These are phyloP conservation scores for Oligia latruncula DNA, from an alignment of 2,888 invertebrate genomes.

Conservation along the genomic window DNA sequence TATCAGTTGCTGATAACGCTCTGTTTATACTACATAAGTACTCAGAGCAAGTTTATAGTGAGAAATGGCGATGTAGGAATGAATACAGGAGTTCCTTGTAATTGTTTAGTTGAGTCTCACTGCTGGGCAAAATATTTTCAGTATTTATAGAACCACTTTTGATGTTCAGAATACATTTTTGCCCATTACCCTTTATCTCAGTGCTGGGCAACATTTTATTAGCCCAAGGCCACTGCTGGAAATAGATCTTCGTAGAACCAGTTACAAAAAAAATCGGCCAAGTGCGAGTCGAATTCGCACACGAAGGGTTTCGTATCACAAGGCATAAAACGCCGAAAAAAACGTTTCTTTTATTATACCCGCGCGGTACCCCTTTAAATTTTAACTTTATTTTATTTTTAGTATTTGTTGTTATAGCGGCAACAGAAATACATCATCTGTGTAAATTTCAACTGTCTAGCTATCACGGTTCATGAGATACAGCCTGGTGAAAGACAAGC, in stretches of 20 bases:
- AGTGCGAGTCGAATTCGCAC: no score
- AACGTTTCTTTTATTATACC: no score
- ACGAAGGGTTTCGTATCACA: no score
- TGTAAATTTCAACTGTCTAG: no score
- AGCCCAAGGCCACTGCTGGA: background rate
- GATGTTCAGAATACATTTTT: background rate
- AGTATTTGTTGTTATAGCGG: no score
- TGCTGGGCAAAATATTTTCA: slow-evolving; percentile 1
- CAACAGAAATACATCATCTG: no score
- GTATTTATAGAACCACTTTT: background rate
- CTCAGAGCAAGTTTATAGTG: slow-evolving; percentile 40
- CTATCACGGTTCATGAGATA: no score
- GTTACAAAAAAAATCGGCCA: no score
- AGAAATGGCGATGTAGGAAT: slow-evolving; percentile 23
- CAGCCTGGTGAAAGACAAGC: no score
- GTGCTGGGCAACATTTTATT: background rate
- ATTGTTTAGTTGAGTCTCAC: background rate
- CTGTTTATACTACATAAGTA: slow-evolving; percentile 72
- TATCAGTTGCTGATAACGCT: slow-evolving; percentile 81
- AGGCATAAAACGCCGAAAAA: no score
- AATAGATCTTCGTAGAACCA: background rate
- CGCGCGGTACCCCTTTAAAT: no score
- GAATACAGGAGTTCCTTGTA: background rate
- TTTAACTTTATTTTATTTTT: no score
- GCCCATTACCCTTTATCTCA: background rate